Evolutionary conservation across 1,140 invertebrate genomes (phyloP).

Genomic region (Drosophila simulans): DNA sequence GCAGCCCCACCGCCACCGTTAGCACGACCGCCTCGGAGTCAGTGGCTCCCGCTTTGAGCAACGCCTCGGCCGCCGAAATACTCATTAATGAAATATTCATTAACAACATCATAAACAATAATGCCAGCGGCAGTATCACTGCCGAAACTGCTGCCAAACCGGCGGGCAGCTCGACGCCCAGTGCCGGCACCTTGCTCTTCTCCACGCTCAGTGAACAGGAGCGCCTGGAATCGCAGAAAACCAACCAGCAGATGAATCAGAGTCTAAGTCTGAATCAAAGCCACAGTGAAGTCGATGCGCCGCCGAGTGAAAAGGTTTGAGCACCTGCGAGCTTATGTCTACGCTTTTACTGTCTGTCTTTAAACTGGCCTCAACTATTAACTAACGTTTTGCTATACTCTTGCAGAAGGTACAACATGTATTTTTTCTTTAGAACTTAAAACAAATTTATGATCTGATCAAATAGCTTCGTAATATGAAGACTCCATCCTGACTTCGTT

Average conservation of each 20-base stretch:
- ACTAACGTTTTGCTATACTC: conserved; percentile 53
- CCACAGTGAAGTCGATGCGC: conserved; percentile 67
- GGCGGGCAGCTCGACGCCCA: conserved; percentile 77
- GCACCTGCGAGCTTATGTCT: conserved; percentile 30
- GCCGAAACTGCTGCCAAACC: conserved; percentile 55
- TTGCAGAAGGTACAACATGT: conserved; percentile 70
- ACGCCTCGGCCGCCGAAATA: conserved; percentile 80
- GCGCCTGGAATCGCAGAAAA: conserved; percentile 84
- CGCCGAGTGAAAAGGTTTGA: conserved; percentile 75
- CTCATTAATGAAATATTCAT: conserved; percentile 84
- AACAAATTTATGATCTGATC: not conserved
- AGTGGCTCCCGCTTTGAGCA: conserved; percentile 55
- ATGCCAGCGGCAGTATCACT: conserved; percentile 50
- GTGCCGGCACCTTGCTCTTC: conserved; percentile 86
- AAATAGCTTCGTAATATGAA: not conserved
- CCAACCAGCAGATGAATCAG: conserved; percentile 72
- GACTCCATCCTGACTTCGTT: not conserved
- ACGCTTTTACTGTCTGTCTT: conserved; percentile 58
- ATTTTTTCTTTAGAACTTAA: conserved; percentile 17
- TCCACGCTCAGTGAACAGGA: conserved; percentile 87
- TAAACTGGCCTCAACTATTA: conserved; percentile 46
- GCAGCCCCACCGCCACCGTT: conserved; percentile 45
- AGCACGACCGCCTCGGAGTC: conserved; percentile 32
- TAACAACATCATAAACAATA: conserved; percentile 83
- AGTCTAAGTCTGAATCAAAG: conserved; percentile 27